A percentile compares a stretch with the other conserved stretches of the same genome.
phyloP scores from a whole-genome alignment of 1,140 invertebrate species.

The Acyrthosiphon pisum region DNA sequence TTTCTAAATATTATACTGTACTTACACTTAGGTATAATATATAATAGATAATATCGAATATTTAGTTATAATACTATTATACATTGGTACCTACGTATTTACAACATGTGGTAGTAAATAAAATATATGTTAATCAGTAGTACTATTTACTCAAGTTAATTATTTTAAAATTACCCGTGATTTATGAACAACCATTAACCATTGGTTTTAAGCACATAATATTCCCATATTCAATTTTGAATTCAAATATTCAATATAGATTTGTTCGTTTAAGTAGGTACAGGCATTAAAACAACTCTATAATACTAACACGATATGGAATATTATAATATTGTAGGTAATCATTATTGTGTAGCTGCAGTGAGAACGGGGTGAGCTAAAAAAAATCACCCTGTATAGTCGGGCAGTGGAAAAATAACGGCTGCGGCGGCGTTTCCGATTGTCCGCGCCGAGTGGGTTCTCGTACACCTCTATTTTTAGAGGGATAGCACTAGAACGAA shows the following conservation, averaged over 20 bases:
- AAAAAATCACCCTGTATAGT: not conserved
- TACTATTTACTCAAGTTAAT: not conserved
- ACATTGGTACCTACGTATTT: not conserved
- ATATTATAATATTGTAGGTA: too few relatives aligned
- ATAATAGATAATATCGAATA: not conserved
- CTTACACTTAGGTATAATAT: too few relatives aligned
- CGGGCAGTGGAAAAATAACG: not conserved
- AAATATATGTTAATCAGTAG: not conserved
- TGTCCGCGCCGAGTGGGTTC: not conserved
- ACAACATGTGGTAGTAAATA: not conserved
- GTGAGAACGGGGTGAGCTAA: not conserved
- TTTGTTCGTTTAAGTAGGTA: too few relatives aligned
- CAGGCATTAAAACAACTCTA: too few relatives aligned
- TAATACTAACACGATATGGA: too few relatives aligned
- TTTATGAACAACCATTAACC: not conserved
- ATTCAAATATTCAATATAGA: not conserved
- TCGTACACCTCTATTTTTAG: slow-evolving; percentile 10
- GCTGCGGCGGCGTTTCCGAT: not conserved
- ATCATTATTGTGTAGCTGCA: too few relatives aligned
- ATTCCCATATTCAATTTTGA: not conserved
- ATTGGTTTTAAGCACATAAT: not conserved
- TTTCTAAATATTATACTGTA: not conserved
- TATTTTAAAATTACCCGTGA: not conserved
- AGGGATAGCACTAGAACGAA: not conserved
- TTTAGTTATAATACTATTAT: too few relatives aligned